Percentiles rank a stretch among this genome's conserved stretches.
Evolutionary conservation across 1,140 invertebrate species (phyloP).

Genomic region (Helicoverpa zea): DNA sequence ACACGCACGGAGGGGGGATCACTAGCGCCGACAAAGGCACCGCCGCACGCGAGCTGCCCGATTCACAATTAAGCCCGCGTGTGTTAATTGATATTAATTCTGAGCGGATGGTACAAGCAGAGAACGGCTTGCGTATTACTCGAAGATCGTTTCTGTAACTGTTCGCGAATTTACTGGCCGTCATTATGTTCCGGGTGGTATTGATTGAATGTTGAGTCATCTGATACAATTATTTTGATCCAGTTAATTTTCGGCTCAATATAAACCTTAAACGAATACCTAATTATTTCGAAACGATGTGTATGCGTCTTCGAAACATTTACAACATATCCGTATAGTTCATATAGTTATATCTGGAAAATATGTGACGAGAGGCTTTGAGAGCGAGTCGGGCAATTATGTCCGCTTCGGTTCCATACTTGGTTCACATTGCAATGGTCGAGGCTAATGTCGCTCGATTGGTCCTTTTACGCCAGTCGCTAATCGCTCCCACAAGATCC

Average conservation of each 20-base stretch:
- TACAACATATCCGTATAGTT: not conserved
- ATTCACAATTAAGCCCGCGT: conserved; percentile 85
- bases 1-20: conserved; percentile 58
- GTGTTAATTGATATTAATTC: conserved; percentile 86
- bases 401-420: conserved; percentile 4
- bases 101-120: conserved; percentile 72
- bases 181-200: conserved; percentile 21
- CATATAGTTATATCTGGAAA: not conserved
- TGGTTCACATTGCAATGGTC: not conserved
- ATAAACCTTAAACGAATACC: too few relatives aligned
- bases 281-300: too few relatives aligned
- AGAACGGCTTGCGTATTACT: conserved; percentile 54
- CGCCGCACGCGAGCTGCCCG: conserved; percentile 83
- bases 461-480: conserved; percentile 54
- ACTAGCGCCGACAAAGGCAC: conserved; percentile 79
- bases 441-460: conserved; percentile 15
- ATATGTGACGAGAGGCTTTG: not conserved
- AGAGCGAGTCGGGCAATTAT: not conserved
- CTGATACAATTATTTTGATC: conserved; percentile 8
- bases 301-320: not conserved
- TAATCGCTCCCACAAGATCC: conserved; percentile 62
- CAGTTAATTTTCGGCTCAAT: not conserved
- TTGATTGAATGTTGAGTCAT: conserved; percentile 41
- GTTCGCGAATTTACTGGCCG: not conserved
- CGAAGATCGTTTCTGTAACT: conserved; percentile 31